Conservation (phyloP, 2,113 vertebrate genomes). For the Microtus montanus region DNA sequence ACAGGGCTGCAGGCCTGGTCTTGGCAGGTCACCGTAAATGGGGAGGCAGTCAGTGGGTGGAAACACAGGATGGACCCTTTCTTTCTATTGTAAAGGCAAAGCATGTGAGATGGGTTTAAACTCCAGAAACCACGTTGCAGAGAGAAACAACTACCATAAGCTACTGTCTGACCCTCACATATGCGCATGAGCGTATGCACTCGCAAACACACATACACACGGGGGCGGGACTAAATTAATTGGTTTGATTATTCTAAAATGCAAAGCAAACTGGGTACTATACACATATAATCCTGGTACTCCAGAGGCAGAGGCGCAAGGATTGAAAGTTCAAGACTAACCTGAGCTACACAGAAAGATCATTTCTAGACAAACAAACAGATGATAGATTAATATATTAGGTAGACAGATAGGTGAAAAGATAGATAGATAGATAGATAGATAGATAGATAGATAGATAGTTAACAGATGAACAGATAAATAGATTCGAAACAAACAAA, state of each 20-base stretch:
- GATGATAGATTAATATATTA: background rate
- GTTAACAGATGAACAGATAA: background rate
- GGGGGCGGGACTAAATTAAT: background rate
- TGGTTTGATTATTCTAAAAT: background rate
- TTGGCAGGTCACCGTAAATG: background rate
- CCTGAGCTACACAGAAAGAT: background rate
- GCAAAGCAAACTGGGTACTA: no score
- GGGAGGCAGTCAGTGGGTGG: background rate
- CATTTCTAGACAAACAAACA: background rate
- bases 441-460: no score
- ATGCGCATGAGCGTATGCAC: background rate
- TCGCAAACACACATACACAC: background rate
- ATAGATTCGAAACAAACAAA: background rate
- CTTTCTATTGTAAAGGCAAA: background rate
- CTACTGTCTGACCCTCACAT: background rate
- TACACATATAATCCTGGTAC: background rate
- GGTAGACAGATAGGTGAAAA: no score
- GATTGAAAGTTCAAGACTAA: background rate
- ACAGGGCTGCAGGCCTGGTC: background rate
- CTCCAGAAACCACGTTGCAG: background rate
- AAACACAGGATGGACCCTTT: background rate
- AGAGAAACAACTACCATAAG: background rate
- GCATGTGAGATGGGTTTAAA: background rate
- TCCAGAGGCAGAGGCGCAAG: background rate
- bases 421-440: background rate